These are phyloP conservation scores for Trissolcus basalis DNA, from an alignment of 1,140 invertebrate species.

Conservation along the genomic window DNA sequence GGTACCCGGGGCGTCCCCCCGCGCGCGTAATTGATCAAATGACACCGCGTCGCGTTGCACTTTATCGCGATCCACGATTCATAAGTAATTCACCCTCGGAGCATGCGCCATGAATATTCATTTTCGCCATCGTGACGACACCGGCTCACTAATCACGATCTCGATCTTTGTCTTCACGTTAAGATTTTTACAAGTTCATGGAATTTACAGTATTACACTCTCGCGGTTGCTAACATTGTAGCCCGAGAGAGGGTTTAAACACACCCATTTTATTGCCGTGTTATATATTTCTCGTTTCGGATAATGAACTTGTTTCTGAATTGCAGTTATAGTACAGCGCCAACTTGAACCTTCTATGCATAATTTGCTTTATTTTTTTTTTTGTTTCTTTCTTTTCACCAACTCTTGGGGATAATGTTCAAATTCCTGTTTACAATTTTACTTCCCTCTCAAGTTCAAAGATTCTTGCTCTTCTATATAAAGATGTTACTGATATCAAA, in stretches of 20 bases:
- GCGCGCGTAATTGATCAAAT: slow-evolving; percentile 65
- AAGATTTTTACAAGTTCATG: slow-evolving; percentile 40
- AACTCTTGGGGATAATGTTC: no score
- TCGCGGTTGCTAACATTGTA: slow-evolving; percentile 26
- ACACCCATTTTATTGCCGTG: slow-evolving; percentile 23
- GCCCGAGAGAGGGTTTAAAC: slow-evolving; percentile 7
- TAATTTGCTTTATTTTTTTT: no score
- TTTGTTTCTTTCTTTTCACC: no score
- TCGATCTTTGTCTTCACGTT: slow-evolving; percentile 50
- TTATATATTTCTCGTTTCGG: slow-evolving; percentile 17
- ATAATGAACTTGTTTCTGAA: slow-evolving; percentile 35
- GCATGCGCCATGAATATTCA: slow-evolving; percentile 66
- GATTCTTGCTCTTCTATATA: no score
- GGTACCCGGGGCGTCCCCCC: slow-evolving; percentile 49
- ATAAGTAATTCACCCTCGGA: slow-evolving; percentile 57
- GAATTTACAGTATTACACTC: slow-evolving; percentile 32
- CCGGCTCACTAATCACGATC: slow-evolving; percentile 40
- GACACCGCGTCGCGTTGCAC: slow-evolving; percentile 43
- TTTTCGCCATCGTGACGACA: slow-evolving; percentile 62
- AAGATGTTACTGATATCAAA: no score
- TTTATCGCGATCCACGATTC: slow-evolving; percentile 62
- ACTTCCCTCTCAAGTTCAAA: no score
- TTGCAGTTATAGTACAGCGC: not conserved
- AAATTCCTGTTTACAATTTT: no score
- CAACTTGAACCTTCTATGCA: no score